These are phyloP conservation scores for Oscheius myriophilus DNA, from an alignment of 2,888 invertebrate genomes.

Conservation along the genomic window DNA sequence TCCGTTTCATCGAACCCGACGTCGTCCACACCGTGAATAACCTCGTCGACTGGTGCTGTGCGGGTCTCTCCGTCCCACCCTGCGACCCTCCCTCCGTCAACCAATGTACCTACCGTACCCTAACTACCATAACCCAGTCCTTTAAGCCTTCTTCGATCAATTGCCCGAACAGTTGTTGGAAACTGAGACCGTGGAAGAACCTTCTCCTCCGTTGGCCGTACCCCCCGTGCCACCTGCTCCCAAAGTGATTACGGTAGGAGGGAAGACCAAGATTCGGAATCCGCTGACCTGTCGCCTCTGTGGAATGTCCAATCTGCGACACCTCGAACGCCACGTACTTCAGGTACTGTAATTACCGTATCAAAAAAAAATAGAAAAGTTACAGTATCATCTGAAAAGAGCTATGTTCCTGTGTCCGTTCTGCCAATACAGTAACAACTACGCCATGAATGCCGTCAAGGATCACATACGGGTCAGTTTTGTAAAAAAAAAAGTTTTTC, in stretches of 20 bases:
- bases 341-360: slow-evolving; percentile 11
- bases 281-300: slow-evolving; percentile 1
- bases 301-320: slow-evolving; percentile 7
- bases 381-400: slow-evolving; percentile 16
- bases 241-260: too few relatives aligned
- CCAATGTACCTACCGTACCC: too few relatives aligned
- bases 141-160: too few relatives aligned
- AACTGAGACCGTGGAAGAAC: too few relatives aligned
- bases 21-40: neutral
- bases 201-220: neutral
- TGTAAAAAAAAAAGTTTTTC: too few relatives aligned
- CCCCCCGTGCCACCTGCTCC: too few relatives aligned
- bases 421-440: slow-evolving; percentile 24
- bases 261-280: neutral
- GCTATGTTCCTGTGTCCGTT: slow-evolving; percentile 23
- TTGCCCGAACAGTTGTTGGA: too few relatives aligned
- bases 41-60: slow-evolving; percentile 10
- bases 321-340: slow-evolving; percentile 19
- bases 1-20: slow-evolving; percentile 14
- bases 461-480: slow-evolving; percentile 8
- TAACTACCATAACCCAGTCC: too few relatives aligned
- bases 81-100: too few relatives aligned
- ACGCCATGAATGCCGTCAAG: slow-evolving; percentile 18
- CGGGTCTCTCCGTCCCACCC: neutral
- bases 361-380: neutral